A percentile compares a stretch with the other conserved stretches of the same genome.
Evolutionary conservation across 1,140 invertebrate genomes (phyloP).

Genomic region (Pomacea maculata): DNA sequence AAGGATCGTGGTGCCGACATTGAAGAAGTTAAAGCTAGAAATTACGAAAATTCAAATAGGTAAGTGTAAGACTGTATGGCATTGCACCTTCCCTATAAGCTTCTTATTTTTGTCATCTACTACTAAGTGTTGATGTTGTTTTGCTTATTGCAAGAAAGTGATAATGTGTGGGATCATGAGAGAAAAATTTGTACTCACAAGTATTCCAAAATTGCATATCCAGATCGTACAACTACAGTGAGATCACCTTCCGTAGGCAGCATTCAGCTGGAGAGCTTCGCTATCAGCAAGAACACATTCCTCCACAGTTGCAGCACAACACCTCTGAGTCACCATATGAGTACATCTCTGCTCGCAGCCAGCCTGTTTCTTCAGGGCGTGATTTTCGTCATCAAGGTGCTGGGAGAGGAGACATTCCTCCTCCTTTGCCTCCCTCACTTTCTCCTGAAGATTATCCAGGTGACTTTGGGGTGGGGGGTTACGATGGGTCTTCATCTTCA

Average conservation of each 20-base stretch:
- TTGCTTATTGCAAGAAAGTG: constrained; percentile 1
- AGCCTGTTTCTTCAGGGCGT: constrained; percentile 6
- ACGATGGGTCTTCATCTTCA: constrained; percentile 9
- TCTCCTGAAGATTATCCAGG: constrained; percentile 20
- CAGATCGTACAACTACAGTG: constrained; percentile 51
- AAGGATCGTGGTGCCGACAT: constrained; percentile 51
- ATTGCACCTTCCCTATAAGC: background rate
- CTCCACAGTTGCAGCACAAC: constrained; percentile 9
- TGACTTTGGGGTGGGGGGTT: constrained; percentile 6
- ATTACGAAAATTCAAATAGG: constrained; percentile 60
- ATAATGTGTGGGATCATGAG: background rate
- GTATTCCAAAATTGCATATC: background rate
- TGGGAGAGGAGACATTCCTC: constrained; percentile 10
- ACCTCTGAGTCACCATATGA: constrained; percentile 51
- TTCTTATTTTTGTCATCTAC: background rate
- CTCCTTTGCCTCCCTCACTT: background rate
- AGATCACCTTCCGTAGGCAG: constrained; percentile 24
- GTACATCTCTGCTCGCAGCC: constrained; percentile 37
- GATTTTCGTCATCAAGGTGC: background rate
- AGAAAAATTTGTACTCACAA: background rate
- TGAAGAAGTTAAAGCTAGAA: constrained; percentile 54
- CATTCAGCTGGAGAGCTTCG: background rate
- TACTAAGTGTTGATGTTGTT: background rate
- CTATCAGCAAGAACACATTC: constrained; percentile 13
- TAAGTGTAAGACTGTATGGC: constrained; percentile 15